Evolutionary conservation across 2,113 vertebrate genomes (phyloP).

Genomic region (Piaya cayana): DNA sequence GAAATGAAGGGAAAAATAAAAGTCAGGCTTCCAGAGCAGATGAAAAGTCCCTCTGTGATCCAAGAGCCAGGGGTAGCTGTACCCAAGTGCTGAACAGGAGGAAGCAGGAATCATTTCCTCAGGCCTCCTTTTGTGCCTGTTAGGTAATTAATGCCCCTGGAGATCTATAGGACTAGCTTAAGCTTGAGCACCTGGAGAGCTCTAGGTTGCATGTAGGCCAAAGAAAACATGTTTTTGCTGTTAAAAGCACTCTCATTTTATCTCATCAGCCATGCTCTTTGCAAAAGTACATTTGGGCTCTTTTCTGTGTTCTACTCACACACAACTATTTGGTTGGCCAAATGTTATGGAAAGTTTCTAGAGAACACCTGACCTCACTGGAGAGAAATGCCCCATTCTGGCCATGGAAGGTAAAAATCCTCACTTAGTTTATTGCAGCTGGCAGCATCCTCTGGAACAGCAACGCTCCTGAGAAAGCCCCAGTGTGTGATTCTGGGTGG

Average conservation of each 20-base stretch:
- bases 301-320: neutral
- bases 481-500: rapidly evolving
- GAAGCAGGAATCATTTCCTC: slow-evolving; percentile 23
- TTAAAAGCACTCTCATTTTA: slow-evolving; percentile 21
- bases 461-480: neutral
- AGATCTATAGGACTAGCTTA: neutral
- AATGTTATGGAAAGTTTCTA: neutral
- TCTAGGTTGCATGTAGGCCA: neutral
- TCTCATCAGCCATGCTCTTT: neutral
- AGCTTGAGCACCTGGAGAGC: slow-evolving; percentile 23
- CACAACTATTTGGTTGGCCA: neutral
- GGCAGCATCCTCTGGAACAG: neutral
- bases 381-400: neutral
- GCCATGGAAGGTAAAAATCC: neutral
- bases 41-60: neutral
- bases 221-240: slow-evolving; percentile 30
- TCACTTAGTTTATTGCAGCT: neutral
- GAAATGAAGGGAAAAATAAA: neutral
- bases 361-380: neutral
- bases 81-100: neutral
- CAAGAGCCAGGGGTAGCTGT: neutral
- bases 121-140: neutral
- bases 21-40: neutral
- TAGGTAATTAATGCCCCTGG: neutral
- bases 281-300: neutral